These are phyloP conservation scores for Notospermus geniculatus DNA, from an alignment of 1,140 invertebrate genomes.

Conservation along the genomic window DNA sequence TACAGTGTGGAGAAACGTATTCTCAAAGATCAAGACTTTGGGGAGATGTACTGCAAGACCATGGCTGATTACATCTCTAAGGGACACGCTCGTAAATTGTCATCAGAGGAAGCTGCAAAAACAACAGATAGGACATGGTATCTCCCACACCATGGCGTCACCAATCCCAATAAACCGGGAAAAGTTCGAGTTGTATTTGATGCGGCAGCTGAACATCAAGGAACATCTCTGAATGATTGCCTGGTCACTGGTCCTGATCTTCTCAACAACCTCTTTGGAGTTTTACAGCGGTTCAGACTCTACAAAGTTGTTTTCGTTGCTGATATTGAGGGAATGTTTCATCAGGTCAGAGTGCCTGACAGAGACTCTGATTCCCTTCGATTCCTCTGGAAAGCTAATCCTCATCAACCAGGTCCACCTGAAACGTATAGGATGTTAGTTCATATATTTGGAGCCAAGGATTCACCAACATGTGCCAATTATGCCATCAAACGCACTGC, in stretches of 20 bases:
- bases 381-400: neutral
- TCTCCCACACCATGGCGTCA: conserved; percentile 3
- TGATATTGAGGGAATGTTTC: conserved; percentile 5
- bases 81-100: neutral
- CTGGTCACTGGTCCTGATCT: neutral
- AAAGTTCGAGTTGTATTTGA: conserved; percentile 11
- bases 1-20: neutral
- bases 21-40: neutral
- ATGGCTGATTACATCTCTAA: neutral
- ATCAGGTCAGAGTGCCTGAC: conserved; percentile 1
- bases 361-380: neutral
- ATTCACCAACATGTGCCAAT: conserved; percentile 1
- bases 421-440: conserved; percentile 3
- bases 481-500: neutral
- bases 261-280: conserved; percentile 1
- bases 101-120: neutral
- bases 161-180: conserved; percentile 4
- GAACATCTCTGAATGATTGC: neutral
- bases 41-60: neutral
- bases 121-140: neutral
- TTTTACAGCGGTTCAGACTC: conserved; percentile 1
- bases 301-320: neutral
- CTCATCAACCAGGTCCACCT: neutral
- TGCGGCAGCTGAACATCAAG: neutral
- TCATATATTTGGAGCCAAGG: conserved; percentile 1